Evolutionary conservation across 2,113 vertebrate genomes (phyloP).

Genomic region (Aptenodytes forsteri): DNA sequence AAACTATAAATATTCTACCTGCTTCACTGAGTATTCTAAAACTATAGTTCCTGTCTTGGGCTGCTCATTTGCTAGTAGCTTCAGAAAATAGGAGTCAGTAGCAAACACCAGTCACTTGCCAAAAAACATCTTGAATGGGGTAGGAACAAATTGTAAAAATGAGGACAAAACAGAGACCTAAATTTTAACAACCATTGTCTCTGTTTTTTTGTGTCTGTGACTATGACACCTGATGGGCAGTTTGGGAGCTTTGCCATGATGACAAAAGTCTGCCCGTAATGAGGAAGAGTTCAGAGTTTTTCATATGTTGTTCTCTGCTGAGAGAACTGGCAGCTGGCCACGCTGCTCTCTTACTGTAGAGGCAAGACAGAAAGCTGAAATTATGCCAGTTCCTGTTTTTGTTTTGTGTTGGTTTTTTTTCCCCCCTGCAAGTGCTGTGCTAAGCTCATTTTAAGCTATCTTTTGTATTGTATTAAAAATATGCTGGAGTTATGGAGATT

Average conservation of each 20-base stretch:
- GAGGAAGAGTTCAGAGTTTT: neutral
- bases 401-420: neutral
- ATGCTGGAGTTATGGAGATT: neutral
- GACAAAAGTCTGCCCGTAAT: neutral
- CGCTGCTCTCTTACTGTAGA: neutral
- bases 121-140: neutral
- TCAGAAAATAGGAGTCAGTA: neutral
- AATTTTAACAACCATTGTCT: neutral
- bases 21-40: neutral
- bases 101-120: neutral
- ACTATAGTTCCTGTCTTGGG: neutral
- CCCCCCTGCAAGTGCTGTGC: neutral
- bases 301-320: neutral
- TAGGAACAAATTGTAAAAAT: neutral
- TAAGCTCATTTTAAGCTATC: neutral
- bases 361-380: neutral
- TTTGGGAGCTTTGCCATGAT: neutral
- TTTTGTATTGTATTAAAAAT: neutral
- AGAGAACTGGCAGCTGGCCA: neutral
- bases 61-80: neutral
- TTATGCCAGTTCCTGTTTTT: neutral
- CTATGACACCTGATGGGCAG: neutral
- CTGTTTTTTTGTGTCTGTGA: neutral
- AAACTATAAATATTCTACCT: conserved; percentile 7
- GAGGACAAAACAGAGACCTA: neutral